These are phyloP conservation scores for Hemicrepidius hirtus DNA, from an alignment of 2,888 invertebrate species.

Conservation along the genomic window DNA sequence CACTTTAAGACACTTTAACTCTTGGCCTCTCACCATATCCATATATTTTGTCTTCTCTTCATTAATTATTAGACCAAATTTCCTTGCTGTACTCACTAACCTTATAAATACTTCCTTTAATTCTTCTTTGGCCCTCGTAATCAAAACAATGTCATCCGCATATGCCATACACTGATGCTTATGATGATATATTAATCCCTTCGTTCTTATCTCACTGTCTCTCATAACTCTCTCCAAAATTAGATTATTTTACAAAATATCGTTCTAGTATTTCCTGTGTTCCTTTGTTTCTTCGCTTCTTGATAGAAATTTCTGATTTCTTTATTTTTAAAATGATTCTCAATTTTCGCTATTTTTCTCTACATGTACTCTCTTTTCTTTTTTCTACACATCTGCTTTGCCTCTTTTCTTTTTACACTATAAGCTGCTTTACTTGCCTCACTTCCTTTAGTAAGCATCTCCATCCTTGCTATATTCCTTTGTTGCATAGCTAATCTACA, in stretches of 20 bases:
- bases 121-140: neutral
- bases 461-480: neutral
- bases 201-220: neutral
- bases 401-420: neutral
- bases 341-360: neutral
- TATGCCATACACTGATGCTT: conserved; percentile 11
- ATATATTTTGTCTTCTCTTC: conserved; percentile 14
- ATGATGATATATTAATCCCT: conserved; percentile 1
- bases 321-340: neutral
- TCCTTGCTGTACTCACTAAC: conserved; percentile 4
- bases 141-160: conserved; percentile 7
- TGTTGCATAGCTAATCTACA: neutral
- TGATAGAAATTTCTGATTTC: neutral
- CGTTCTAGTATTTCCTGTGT: neutral
- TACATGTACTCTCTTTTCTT: neutral
- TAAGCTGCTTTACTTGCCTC: neutral
- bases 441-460: neutral
- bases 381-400: no score
- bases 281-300: neutral
- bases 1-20: no score
- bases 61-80: conserved; percentile 14
- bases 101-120: neutral
- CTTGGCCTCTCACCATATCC: neutral
- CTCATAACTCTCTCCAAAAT: neutral
- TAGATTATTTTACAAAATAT: neutral